These are phyloP conservation scores for Musca vetustissima DNA, from an alignment of 1,140 invertebrate species.

Conservation along the genomic window DNA sequence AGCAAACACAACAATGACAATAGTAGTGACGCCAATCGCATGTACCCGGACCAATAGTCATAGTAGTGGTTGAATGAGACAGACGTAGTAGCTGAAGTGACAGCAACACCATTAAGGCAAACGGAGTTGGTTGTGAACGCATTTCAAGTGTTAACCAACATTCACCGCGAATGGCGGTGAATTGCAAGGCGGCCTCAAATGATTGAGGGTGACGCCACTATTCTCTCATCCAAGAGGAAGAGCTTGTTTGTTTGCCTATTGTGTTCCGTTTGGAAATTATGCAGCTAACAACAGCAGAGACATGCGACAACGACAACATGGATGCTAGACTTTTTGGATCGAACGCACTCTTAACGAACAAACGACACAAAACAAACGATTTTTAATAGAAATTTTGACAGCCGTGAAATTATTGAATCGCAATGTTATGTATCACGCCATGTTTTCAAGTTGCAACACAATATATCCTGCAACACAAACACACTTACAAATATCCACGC, in stretches of 20 bases:
- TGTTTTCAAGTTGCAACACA: no score
- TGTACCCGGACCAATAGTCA: not conserved
- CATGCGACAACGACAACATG: not conserved
- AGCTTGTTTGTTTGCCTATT: not conserved
- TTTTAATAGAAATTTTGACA: slow-evolving; percentile 24
- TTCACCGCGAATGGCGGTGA: no score
- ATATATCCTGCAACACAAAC: no score
- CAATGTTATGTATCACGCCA: not conserved
- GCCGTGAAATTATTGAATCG: slow-evolving; percentile 21
- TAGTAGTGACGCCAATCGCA: not conserved
- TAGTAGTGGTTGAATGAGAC: not conserved
- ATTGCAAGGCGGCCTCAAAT: not conserved
- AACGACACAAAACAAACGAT: slow-evolving; percentile 15
- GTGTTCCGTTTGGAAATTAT: not conserved
- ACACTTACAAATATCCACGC: no score
- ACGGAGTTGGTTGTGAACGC: not conserved
- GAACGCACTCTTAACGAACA: not conserved
- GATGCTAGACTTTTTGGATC: not conserved
- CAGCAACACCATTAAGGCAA: not conserved
- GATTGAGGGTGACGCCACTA: slow-evolving; percentile 13
- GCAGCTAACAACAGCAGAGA: no score
- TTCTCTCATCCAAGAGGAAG: no score
- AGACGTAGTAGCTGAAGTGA: not conserved
- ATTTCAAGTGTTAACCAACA: not conserved
- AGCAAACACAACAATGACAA: slow-evolving; percentile 8